Evolutionary conservation across 2,113 vertebrate species (phyloP), one percentile per base, ranked within the genome.

Genomic region (Lepisosteus osseus): DNA sequence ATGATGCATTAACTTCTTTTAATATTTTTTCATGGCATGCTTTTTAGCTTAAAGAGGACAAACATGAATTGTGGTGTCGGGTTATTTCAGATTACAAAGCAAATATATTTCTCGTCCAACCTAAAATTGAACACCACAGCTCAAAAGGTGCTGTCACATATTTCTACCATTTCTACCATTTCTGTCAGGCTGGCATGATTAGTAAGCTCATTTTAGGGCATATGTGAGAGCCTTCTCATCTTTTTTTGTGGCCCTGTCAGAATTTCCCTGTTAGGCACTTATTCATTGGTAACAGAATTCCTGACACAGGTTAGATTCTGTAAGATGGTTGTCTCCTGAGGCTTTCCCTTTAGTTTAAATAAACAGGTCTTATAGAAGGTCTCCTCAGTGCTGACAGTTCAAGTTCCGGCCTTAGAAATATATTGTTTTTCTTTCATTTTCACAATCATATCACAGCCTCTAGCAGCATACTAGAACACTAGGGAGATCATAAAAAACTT

Each of bases 121-220:
- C 5, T 13, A 59, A 8, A n/a, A 51, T 6, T 51, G 47, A 5
- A 51, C 9, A 51, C 9, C 47, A 5, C 47, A 51, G 47, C 47
- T 51, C 47, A 51, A 51, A 51, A 9, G 47, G 3, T 59, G 7
- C n/a, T 59, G 56, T 59, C 56, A 59, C 0, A 59, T 13, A 11
- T 59, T 14, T 12, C 56, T 59, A 1, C 13, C n/a, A n/a, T n/a
- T n/a, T 12, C 56, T 59, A n/a, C 29, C 29, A 29, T 29, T 29
- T n/a, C 56, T 59, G 56, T 59, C 56, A 59, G 13, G 56, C n/a
- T 59, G n/a, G 56, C n/a, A 59, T 59, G 56, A 59, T 59, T 59
- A 59, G 2, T n/a, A 59, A 59, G 12, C 56, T 59, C 5, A 51
- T 9, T 51, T 51, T 5, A 51, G 47, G 47, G 29, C 29, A 29